Base-by-base conservation (phyloP, 2,797 vertebrate species). In the Arctocebus calabarensis region DNA sequence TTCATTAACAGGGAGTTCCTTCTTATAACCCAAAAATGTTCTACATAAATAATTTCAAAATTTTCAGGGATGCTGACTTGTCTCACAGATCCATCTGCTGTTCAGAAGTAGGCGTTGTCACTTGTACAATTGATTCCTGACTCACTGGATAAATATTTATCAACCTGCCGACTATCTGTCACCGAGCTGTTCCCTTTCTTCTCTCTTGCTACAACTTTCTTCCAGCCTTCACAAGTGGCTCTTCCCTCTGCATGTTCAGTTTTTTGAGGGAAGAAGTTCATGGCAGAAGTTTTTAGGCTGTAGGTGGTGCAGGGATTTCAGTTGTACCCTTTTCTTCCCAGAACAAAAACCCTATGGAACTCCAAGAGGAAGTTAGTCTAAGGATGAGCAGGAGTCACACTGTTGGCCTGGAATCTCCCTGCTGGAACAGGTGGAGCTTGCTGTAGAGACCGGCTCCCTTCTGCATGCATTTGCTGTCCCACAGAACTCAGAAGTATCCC, bases 361-460 rank as follows among this genome's bases (percentile, higher is more conserved):
- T 27, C 17, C 4, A n/a, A 5, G 32, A 8, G 22, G 32, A 43
- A 61, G 19, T 16, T 27, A 43, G 52, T 43, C 34, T 14, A 34
- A 4, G 3, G 20, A 9, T 29, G 29, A 14, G 62, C 6, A 19
- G 34, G 20, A 52, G 27, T 10, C 62, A 27, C 5, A 23, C 1
- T 3, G 2, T 1, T 45, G 55, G 43, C 14, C 43, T 23, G 32
- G 16, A 23, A 32, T n/a, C 7, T 55, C 23, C 59, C 55, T 25
- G 25, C 2, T 52, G 12, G 3, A 52, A 7, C 9, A 10, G 25
- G 2, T 23, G 14, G 22, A 1, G 5, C 59, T 10, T 6, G n/a
- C 43, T 16, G 2, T 14, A 43, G 27, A 57, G 10, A 16, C 16
- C 16, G 22, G 1, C 27, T 43, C 25, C 59, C 27, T 66, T 68